Evolutionary conservation across 2,113 vertebrate genomes (phyloP).

Genomic region (Gobio gobio): DNA sequence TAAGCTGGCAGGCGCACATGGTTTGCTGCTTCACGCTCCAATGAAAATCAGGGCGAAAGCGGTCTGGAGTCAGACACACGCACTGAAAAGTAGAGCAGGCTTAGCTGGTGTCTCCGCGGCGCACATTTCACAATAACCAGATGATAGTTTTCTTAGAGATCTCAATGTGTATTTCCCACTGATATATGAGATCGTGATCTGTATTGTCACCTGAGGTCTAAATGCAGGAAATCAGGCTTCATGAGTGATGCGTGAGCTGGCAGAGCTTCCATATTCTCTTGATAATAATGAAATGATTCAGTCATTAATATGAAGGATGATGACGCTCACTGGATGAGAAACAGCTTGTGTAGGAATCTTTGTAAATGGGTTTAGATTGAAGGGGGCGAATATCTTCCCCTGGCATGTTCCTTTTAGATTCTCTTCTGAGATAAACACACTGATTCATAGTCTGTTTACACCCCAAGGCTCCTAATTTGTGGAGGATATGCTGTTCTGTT

Average conservation of each 20-base stretch:
- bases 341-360: neutral
- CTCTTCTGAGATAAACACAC: conserved; percentile 16
- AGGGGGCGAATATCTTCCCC: conserved; percentile 7
- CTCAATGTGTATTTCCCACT: neutral
- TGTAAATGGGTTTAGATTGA: conserved; percentile 13
- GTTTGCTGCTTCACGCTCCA: conserved; percentile 19
- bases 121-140: neutral
- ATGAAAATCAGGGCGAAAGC: conserved; percentile 25
- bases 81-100: conserved; percentile 4
- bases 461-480: neutral
- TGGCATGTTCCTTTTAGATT: conserved; percentile 3
- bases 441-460: conserved; percentile 21
- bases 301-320: conserved; percentile 30
- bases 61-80: conserved; percentile 1
- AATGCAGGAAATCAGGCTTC: neutral
- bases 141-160: neutral
- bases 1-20: conserved; percentile 26
- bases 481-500: conserved; percentile 26
- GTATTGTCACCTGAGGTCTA: neutral
- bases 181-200: neutral
- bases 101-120: neutral
- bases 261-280: neutral
- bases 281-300: conserved; percentile 17
- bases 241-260: neutral
- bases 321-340: neutral